phyloP scores from a whole-genome alignment of 2,797 vertebrate species.

The Darevskia mixta region DNA sequence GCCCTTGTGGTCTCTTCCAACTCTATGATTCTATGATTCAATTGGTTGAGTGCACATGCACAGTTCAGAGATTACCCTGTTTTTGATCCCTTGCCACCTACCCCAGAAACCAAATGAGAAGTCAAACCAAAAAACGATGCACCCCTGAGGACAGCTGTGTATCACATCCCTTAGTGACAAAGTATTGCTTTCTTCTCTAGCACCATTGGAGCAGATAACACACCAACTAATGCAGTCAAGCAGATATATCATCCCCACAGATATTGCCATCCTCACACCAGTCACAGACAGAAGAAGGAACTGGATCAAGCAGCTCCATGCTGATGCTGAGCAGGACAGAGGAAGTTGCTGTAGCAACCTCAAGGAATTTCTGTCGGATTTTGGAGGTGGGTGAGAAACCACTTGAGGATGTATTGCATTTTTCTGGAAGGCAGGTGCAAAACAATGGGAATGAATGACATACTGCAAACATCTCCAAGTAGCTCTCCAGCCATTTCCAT shows the following conservation, averaged over 20 bases:
- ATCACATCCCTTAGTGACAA: not conserved
- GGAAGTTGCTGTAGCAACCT: not conserved
- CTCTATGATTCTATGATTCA: too few species aligned
- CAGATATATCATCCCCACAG: not conserved
- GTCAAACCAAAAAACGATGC: too few species aligned
- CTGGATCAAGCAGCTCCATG: not conserved
- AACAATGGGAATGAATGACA: not conserved
- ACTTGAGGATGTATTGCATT: not conserved
- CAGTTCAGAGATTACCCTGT: too few species aligned
- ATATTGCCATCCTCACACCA: not conserved
- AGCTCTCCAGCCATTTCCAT: not conserved
- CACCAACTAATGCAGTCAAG: not conserved
- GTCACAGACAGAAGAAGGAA: not conserved
- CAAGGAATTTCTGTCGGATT: not conserved
- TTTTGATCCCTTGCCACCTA: too few species aligned
- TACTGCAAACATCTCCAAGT: not conserved
- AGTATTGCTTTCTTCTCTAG: not conserved
- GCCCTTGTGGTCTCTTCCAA: too few species aligned
- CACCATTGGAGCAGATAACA: not conserved
- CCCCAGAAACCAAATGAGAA: not conserved
- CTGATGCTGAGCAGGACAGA: not conserved
- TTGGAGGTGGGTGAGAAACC: not conserved
- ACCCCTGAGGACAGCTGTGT: not conserved
- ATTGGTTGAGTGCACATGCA: too few species aligned
- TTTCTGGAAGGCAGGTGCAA: not conserved